Conservation (phyloP, 1,140 invertebrate species). For the Homarus americanus region DNA sequence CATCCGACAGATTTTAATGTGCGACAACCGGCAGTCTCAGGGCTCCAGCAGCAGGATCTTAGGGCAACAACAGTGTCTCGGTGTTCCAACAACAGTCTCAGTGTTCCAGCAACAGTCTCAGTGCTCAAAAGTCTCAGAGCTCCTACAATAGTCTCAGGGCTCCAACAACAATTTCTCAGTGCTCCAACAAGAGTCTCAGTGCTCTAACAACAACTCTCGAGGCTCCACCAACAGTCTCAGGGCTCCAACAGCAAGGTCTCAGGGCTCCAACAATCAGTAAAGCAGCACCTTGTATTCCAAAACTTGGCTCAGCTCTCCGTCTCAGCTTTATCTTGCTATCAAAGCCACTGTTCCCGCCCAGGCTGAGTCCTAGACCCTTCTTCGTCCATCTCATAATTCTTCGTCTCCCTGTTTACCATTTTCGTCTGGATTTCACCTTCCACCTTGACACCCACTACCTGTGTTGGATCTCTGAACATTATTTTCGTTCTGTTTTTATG, state of each 20-base stretch:
- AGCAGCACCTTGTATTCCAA: constrained; percentile 44
- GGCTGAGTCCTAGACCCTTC: background rate
- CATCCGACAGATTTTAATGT: no score
- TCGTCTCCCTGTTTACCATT: constrained; percentile 10
- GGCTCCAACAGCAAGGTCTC: background rate
- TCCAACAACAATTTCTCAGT: background rate
- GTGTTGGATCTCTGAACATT: no score
- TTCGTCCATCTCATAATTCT: constrained; percentile 2
- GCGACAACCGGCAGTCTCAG: no score
- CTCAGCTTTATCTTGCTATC: constrained; percentile 57
- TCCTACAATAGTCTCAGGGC: background rate
- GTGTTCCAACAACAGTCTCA: background rate
- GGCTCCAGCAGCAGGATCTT: no score
- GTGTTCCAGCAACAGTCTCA: background rate
- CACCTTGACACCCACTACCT: no score
- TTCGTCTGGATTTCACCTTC: no score
- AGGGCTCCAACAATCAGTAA: constrained; percentile 29
- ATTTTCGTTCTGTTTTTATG: no score
- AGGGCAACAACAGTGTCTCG: background rate
- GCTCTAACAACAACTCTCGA: background rate
- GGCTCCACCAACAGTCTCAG: constrained; percentile 20
- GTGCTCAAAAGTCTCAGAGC: background rate
- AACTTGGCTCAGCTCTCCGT: constrained; percentile 38
- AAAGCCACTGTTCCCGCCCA: constrained; percentile 35
- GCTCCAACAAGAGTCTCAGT: background rate